phyloP scores from a whole-genome alignment of 2,888 invertebrate species.

The Yponomeuta malinellus region DNA sequence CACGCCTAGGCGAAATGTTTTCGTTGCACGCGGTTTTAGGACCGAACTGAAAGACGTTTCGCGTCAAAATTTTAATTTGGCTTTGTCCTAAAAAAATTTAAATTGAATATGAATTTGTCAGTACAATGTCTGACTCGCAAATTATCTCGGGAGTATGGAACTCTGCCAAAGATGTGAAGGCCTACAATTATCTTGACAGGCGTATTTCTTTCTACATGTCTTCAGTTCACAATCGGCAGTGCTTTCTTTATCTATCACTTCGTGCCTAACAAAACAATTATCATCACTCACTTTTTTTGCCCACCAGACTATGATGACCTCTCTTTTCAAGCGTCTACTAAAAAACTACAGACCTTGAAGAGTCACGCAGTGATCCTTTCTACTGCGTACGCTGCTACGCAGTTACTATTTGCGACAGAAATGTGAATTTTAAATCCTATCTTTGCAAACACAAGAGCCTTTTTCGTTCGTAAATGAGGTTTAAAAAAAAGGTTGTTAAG shows the following conservation, averaged over 20 bases:
- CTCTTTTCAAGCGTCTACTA: background rate
- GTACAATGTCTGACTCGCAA: too few species aligned
- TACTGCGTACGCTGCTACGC: background rate
- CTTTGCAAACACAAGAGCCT: background rate
- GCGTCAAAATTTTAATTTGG: too few species aligned
- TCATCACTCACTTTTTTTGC: background rate
- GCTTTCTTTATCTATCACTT: background rate
- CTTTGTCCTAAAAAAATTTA: too few species aligned
- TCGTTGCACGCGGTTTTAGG: too few species aligned
- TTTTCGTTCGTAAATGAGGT: background rate
- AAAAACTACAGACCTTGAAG: background rate
- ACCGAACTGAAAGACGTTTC: too few species aligned
- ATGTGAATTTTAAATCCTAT: slow-evolving; percentile 15
- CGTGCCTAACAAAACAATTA: background rate
- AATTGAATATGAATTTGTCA: too few species aligned
- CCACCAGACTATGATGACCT: background rate
- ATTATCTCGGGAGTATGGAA: too few species aligned
- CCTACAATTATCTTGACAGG: background rate
- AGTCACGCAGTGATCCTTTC: background rate
- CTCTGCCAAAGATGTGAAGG: too few species aligned
- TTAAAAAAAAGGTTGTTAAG: background rate
- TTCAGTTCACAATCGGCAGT: background rate
- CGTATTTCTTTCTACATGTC: background rate
- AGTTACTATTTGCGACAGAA: slow-evolving; percentile 30
- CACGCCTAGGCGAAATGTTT: too few species aligned